Evolutionary conservation across 2,113 vertebrate genomes (phyloP).

Genomic region (Condylura cristata): DNA sequence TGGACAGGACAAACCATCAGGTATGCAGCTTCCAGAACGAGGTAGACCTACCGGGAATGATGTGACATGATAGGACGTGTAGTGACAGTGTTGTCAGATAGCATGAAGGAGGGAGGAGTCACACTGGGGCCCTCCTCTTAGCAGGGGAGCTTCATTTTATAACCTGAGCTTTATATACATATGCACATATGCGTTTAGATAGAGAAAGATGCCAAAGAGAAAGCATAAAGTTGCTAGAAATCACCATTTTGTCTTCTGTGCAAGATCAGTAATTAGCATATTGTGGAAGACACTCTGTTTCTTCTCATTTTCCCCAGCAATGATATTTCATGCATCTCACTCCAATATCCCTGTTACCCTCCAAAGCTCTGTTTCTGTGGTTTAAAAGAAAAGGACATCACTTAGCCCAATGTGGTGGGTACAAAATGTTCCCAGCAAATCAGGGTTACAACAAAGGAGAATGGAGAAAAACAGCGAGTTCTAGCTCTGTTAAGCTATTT

Average conservation of each 20-base stretch:
- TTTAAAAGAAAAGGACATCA: background rate
- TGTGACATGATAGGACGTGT: conserved; percentile 85
- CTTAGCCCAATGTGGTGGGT: background rate
- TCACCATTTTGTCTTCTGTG: background rate
- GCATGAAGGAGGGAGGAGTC: background rate
- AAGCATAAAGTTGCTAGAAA: background rate
- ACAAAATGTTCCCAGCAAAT: background rate
- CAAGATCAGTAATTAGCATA: background rate
- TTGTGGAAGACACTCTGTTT: background rate
- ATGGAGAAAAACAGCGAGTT: background rate
- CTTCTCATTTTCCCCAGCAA: background rate
- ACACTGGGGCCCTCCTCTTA: background rate
- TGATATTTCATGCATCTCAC: background rate
- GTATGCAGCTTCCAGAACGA: conserved; percentile 93
- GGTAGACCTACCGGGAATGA: conserved; percentile 85
- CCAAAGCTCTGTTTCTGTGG: background rate
- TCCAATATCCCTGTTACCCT: background rate
- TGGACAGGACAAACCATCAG: conserved; percentile 96
- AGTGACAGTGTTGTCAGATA: background rate
- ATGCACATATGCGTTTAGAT: background rate
- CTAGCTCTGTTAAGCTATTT: background rate
- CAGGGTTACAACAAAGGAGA: background rate
- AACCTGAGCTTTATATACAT: background rate
- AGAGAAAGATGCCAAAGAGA: background rate
- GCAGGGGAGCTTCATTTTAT: background rate